A percentile compares a stretch with the other conserved stretches of the same genome.
phyloP scores from a whole-genome alignment of 2,888 invertebrate species.

The Tetanocera ferruginea region DNA sequence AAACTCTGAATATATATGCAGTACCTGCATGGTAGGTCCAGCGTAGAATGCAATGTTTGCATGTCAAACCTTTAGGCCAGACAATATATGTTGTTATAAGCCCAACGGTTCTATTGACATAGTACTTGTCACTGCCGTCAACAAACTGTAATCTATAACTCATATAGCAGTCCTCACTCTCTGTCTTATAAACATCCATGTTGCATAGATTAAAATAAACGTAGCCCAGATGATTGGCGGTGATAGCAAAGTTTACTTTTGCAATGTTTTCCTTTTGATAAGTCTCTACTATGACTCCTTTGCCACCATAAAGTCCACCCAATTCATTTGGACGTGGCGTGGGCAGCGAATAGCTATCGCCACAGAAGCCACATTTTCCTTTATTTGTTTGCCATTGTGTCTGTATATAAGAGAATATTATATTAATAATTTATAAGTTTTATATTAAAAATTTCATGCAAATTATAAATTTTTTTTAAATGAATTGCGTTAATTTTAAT shows the following conservation, averaged over 20 bases:
- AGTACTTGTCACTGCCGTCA: constrained; percentile 57
- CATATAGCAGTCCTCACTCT: constrained; percentile 72
- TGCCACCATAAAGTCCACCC: constrained; percentile 71
- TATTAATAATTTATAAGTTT: background rate
- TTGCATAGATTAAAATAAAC: constrained; percentile 72
- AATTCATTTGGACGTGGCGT: constrained; percentile 72
- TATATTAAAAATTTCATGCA: too few relatives aligned
- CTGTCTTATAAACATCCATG: constrained; percentile 66
- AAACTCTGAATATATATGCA: background rate
- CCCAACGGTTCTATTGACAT: constrained; percentile 54
- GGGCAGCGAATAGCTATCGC: constrained; percentile 70
- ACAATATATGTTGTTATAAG: constrained; percentile 55
- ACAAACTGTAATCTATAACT: constrained; percentile 63
- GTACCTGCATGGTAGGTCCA: constrained; percentile 73
- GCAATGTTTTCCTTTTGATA: constrained; percentile 61
- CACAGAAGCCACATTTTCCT: constrained; percentile 73
- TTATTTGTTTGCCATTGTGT: constrained; percentile 68
- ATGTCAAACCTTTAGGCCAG: constrained; percentile 70
- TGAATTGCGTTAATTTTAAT: background rate
- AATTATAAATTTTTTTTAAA: too few relatives aligned
- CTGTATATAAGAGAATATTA: constrained; percentile 46
- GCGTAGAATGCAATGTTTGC: constrained; percentile 72
- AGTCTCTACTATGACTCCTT: constrained; percentile 70
- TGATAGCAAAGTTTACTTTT: constrained; percentile 64
- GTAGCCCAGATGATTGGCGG: constrained; percentile 71